Conservation (phyloP, 2,797 vertebrate genomes). For the Adrianichthys oophorus region DNA sequence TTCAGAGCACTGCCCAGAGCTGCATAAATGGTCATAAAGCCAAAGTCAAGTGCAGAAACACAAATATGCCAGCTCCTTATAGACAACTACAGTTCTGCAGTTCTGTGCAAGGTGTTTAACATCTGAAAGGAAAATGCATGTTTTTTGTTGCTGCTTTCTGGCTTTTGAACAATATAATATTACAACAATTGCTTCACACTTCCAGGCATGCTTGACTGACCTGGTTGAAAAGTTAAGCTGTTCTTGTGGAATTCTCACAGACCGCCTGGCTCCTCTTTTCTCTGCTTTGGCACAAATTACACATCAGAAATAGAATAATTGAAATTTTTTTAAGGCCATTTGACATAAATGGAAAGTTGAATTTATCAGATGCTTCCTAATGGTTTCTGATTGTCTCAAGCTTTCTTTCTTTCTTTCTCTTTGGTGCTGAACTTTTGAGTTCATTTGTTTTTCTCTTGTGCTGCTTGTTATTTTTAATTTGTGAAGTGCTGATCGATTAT, state of each 20-base stretch:
- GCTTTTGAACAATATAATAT: no score
- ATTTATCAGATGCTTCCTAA: conserved; percentile 20
- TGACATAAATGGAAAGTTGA: not conserved
- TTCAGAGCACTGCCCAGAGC: conserved; percentile 29
- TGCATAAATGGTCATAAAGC: conserved; percentile 27
- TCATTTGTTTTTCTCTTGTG: no score
- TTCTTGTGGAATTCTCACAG: not conserved
- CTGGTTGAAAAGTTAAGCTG: not conserved
- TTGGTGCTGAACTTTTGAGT: no score
- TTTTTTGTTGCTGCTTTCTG: no score
- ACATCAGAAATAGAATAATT: conserved; percentile 17
- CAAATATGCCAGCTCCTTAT: conserved; percentile 25
- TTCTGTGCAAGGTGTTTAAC: conserved; percentile 24
- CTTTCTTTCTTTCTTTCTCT: conserved; percentile 11
- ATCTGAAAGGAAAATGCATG: not conserved
- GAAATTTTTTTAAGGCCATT: conserved; percentile 32
- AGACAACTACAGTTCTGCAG: conserved; percentile 25
- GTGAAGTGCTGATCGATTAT: no score
- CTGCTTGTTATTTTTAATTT: no score
- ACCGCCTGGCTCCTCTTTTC: conserved; percentile 8
- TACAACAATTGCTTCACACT: not conserved
- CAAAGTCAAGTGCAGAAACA: conserved; percentile 13
- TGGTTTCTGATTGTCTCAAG: conserved; percentile 15
- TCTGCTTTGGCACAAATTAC: conserved; percentile 3
- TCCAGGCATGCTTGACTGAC: not conserved